A percentile compares a stretch with the other conserved stretches of the same genome.
These are phyloP conservation scores for Rhamphomyia laevipes DNA, from an alignment of 2,888 invertebrate species.

Conservation along the genomic window DNA sequence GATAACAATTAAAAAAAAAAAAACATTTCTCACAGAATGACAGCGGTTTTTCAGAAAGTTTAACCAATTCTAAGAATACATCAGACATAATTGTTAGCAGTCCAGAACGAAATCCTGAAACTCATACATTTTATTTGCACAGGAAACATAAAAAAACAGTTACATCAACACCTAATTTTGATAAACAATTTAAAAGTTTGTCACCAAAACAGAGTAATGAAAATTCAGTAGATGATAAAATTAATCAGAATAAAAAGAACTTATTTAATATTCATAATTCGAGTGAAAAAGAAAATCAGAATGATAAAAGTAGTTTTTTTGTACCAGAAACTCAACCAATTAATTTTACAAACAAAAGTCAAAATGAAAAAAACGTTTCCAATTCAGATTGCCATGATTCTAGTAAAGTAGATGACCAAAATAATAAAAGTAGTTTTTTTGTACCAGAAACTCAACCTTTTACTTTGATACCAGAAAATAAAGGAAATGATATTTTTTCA, in stretches of 20 bases:
- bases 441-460: slow-evolving; percentile 12
- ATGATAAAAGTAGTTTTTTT: slow-evolving; percentile 17
- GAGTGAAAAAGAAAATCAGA: slow-evolving; percentile 4
- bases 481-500: neutral
- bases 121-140: neutral
- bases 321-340: slow-evolving; percentile 21
- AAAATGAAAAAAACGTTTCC: neutral
- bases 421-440: slow-evolving; percentile 1
- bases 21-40: neutral
- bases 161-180: slow-evolving; percentile 8
- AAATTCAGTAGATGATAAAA: neutral
- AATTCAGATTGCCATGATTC: neutral
- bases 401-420: neutral
- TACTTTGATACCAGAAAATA: slow-evolving; percentile 5
- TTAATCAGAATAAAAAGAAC: too few species aligned
- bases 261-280: neutral
- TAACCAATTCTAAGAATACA: neutral
- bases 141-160: slow-evolving; percentile 4
- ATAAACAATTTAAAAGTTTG: neutral
- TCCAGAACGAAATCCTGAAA: slow-evolving; percentile 6
- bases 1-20: too few species aligned
- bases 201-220: neutral
- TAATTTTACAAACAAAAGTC: neutral
- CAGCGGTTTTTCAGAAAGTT: neutral
- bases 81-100: slow-evolving; percentile 5